These are phyloP conservation scores for Xiphorhynchus elegans DNA, from an alignment of 2,113 vertebrate genomes.

Conservation along the genomic window DNA sequence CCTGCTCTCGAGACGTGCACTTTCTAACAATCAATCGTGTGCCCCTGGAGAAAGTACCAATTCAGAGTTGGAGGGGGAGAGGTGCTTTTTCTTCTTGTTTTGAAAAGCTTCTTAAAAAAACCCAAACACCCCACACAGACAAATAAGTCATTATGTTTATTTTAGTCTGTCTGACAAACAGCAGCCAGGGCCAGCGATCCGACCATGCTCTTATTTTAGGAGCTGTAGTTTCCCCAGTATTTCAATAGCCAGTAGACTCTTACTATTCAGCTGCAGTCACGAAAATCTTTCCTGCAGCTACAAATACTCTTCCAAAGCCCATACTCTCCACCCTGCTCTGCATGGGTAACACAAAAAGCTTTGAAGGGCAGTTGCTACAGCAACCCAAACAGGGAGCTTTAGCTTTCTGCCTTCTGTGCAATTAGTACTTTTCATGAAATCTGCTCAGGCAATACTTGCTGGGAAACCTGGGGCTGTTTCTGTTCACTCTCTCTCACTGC, in stretches of 20 bases:
- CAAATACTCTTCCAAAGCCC: background rate
- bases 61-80: background rate
- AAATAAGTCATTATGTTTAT: background rate
- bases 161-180: background rate
- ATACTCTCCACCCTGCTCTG: background rate
- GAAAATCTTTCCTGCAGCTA: background rate
- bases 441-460: background rate
- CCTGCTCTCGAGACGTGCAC: background rate
- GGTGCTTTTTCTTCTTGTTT: background rate
- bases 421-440: background rate
- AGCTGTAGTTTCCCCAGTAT: background rate
- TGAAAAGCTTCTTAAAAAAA: background rate
- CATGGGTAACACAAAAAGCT: background rate
- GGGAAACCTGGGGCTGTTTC: background rate
- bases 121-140: background rate
- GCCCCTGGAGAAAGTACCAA: background rate
- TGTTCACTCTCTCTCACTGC: background rate
- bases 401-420: background rate
- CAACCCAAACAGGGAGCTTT: background rate
- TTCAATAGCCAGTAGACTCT: background rate
- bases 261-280: background rate
- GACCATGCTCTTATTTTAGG: background rate
- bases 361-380: slow-evolving; percentile 1
- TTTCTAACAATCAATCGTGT: background rate
- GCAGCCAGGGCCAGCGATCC: background rate